Percentiles rank a stretch among this genome's conserved stretches.
Evolutionary conservation across 1,140 invertebrate genomes (phyloP).

Genomic region (Babylonia areolata): DNA sequence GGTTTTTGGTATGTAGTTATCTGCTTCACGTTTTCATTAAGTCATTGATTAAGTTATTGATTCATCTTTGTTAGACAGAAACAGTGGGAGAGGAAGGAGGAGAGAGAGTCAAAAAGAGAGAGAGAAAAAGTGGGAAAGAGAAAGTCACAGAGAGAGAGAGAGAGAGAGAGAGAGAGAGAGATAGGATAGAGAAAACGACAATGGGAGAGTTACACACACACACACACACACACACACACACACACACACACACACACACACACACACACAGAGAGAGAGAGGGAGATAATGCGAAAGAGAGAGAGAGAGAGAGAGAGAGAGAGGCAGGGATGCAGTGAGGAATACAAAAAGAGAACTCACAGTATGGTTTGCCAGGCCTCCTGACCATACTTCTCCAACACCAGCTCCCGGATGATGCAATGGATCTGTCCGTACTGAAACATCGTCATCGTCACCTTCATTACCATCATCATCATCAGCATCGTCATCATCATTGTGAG

Average conservation of each 20-base stretch:
- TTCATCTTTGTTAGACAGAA: too few relatives aligned
- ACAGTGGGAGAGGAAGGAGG: background rate
- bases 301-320: too few relatives aligned
- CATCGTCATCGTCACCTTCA: too few relatives aligned
- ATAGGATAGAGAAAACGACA: background rate
- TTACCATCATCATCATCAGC: too few relatives aligned
- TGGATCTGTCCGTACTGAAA: constrained; percentile 68
- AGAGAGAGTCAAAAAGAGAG: background rate
- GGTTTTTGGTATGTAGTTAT: too few relatives aligned
- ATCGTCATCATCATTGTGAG: too few relatives aligned
- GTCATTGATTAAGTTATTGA: too few relatives aligned
- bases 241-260: background rate
- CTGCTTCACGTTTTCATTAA: too few relatives aligned
- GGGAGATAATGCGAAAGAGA: too few relatives aligned
- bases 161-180: background rate
- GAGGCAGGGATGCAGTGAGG: too few relatives aligned
- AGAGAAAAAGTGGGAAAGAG: background rate
- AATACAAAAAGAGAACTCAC: too few relatives aligned
- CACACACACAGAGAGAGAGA: too few relatives aligned
- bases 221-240: background rate
- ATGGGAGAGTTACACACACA: background rate
- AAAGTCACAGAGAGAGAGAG: background rate
- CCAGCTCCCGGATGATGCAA: constrained; percentile 58
- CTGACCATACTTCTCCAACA: constrained; percentile 59
- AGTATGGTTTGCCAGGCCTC: constrained; percentile 59